These are phyloP conservation scores for Acanthurus leucopareius DNA, from an alignment of 2,797 vertebrate genomes.

Conservation along the genomic window DNA sequence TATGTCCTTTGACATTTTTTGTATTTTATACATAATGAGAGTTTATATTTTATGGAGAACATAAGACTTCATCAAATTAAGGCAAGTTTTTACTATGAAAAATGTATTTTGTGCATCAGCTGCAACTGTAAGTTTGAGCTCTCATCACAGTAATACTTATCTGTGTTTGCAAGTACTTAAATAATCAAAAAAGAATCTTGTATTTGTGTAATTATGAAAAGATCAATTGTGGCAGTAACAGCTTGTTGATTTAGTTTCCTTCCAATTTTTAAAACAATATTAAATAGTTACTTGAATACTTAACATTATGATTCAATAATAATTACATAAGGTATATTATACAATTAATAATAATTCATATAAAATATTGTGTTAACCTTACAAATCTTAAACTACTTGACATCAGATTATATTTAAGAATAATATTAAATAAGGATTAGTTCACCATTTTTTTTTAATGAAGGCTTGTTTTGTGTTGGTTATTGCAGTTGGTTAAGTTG, in stretches of 20 bases:
- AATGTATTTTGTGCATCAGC: slow-evolving; percentile 15
- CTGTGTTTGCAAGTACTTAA: neutral
- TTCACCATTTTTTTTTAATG: slow-evolving; percentile 53
- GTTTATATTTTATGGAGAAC: neutral
- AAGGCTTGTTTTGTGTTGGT: slow-evolving; percentile 35
- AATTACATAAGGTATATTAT: neutral
- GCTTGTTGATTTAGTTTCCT: neutral
- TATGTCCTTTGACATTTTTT: slow-evolving; percentile 1
- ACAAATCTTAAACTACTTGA: slow-evolving; percentile 9
- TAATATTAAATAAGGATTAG: slow-evolving; percentile 67
- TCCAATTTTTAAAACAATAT: slow-evolving; percentile 4
- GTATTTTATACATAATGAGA: neutral
- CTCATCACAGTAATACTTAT: neutral
- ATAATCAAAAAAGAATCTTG: no score
- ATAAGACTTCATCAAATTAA: neutral
- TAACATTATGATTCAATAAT: slow-evolving; percentile 1
- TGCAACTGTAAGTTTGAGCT: neutral
- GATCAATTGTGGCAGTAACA: neutral
- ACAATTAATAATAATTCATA: slow-evolving; percentile 2
- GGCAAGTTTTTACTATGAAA: neutral
- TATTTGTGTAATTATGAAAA: no score
- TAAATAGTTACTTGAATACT: neutral
- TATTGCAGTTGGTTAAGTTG: slow-evolving; percentile 32
- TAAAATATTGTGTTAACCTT: neutral
- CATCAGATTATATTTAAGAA: slow-evolving; percentile 8